Conservation (phyloP, 2,113 vertebrate species). For the Mesembrinibis cayennensis region DNA sequence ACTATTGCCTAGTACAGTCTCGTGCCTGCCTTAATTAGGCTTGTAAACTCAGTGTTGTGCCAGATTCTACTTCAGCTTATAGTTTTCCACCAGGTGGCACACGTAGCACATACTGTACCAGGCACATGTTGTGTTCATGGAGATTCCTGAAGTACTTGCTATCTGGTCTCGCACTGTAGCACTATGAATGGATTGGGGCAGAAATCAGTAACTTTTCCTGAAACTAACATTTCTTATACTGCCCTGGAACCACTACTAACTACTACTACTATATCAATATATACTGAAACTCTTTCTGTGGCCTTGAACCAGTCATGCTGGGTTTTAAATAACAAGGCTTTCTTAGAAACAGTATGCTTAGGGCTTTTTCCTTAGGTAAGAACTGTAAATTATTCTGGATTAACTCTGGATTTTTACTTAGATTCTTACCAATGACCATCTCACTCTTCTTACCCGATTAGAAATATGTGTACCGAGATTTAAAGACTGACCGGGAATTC, state of each 20-base stretch:
- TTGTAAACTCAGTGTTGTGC: background rate
- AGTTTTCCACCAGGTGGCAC: slow-evolving; percentile 64
- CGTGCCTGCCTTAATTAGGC: background rate
- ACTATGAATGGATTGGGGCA: background rate
- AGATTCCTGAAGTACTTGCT: background rate
- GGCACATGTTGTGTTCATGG: background rate
- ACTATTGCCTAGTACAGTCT: background rate
- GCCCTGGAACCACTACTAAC: background rate
- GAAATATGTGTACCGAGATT: background rate
- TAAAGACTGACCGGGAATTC: background rate
- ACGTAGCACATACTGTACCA: background rate
- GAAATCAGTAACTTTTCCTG: background rate
- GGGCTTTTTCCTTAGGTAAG: background rate
- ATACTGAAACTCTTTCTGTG: background rate
- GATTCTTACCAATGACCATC: background rate
- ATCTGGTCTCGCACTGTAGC: background rate
- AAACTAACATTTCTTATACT: background rate
- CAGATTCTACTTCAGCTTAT: background rate
- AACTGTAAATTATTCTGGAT: background rate
- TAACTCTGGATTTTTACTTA: background rate
- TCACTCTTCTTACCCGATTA: background rate
- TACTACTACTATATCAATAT: background rate
- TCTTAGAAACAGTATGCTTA: background rate
- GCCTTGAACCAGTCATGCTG: background rate
- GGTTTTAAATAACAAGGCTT: background rate